Evolutionary conservation across 2,797 vertebrate genomes (phyloP).

Genomic region (Octomys mimax): DNA sequence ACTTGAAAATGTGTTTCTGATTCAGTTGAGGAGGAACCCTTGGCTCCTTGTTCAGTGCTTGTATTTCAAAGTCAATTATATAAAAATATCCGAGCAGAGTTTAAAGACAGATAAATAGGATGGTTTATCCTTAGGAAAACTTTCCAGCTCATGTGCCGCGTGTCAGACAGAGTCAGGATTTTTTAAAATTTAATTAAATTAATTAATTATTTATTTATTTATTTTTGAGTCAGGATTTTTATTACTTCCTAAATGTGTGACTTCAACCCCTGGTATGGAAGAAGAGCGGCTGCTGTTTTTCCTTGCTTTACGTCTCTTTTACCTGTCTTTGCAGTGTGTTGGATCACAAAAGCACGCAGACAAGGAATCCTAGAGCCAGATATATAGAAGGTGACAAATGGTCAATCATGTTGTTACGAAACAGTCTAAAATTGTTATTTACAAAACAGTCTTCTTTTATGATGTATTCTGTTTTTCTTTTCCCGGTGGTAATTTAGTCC

Average conservation of each 20-base stretch:
- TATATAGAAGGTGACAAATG: constrained; percentile 34
- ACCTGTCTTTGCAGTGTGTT: neutral
- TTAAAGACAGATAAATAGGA: constrained; percentile 24
- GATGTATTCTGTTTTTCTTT: constrained; percentile 20
- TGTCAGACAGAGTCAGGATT: neutral
- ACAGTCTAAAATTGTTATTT: neutral
- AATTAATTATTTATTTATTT: no score
- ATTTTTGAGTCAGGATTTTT: constrained; percentile 42
- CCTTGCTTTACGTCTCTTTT: neutral
- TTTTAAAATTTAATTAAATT: no score
- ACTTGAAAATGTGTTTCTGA: constrained; percentile 22
- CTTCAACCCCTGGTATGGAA: neutral
- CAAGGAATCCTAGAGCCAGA: constrained; percentile 60
- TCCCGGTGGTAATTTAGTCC: neutral
- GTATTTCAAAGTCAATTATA: constrained; percentile 46
- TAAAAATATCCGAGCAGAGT: neutral
- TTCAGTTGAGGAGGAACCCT: constrained; percentile 50
- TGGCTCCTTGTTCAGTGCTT: neutral
- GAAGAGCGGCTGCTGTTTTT: neutral
- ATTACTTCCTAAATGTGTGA: constrained; percentile 38
- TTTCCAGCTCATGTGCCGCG: neutral
- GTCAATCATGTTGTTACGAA: neutral
- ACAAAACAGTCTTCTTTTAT: neutral
- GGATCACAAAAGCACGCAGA: constrained; percentile 46
- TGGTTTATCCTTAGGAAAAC: constrained; percentile 33